Conservation (phyloP, 2,797 vertebrate genomes). For the Bradypodion ventrale region DNA sequence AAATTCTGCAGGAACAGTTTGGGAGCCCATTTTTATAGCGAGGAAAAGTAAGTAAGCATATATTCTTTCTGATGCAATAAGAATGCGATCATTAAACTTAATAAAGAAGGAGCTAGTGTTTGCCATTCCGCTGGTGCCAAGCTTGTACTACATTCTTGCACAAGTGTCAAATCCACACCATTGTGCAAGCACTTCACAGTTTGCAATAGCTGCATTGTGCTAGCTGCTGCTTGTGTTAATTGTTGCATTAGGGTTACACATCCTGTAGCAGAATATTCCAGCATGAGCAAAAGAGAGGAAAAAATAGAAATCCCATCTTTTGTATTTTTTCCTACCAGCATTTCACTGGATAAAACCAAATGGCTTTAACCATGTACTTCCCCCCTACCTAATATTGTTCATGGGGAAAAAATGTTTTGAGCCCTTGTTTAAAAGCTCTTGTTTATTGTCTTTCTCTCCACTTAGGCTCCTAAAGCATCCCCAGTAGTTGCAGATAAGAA, state of each 20-base stretch:
- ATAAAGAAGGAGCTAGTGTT: conserved; percentile 38
- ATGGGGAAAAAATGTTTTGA: conserved; percentile 33
- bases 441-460: too few species aligned
- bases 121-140: not conserved
- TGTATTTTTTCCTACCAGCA: not conserved
- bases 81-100: conserved; percentile 13
- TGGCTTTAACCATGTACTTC: conserved; percentile 38
- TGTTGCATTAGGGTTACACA: not conserved
- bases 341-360: conserved; percentile 36
- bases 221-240: not conserved
- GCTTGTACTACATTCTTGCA: too few species aligned
- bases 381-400: conserved; percentile 47
- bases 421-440: conserved; percentile 1
- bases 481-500: conserved; percentile 57
- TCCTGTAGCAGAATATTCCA: not conserved
- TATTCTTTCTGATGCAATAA: not conserved
- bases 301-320: not conserved
- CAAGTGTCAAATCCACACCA: not conserved
- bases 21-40: conserved; percentile 61
- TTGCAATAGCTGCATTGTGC: not conserved
- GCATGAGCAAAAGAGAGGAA: not conserved
- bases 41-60: conserved; percentile 48
- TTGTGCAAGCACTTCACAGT: not conserved
- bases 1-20: conserved; percentile 74
- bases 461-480: too few species aligned